Percentiles rank a stretch among this genome's conserved stretches.
These are phyloP conservation scores for Chitala chitala DNA, from an alignment of 2,113 vertebrate genomes.

Conservation along the genomic window DNA sequence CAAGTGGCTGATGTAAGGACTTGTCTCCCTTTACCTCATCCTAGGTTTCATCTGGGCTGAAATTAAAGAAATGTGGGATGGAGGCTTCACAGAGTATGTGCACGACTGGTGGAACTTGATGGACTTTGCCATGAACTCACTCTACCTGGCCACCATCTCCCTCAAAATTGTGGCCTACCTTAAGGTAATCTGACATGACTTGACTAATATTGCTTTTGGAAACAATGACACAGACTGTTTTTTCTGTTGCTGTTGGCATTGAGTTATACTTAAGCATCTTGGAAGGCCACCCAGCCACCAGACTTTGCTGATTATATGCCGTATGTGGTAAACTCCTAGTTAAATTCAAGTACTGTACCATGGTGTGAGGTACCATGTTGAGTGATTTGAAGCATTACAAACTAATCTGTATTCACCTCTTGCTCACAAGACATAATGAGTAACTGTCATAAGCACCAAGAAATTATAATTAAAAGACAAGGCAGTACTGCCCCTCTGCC, in stretches of 20 bases:
- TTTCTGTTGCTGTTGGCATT: too few species aligned
- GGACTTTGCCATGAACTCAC: constrained; percentile 89
- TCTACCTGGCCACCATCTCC: constrained; percentile 83
- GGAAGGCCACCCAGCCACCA: not conserved
- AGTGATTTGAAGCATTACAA: too few species aligned
- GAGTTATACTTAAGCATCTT: too few species aligned
- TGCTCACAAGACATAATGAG: too few species aligned
- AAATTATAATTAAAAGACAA: not conserved
- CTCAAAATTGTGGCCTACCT: constrained; percentile 84
- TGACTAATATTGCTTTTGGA: not conserved
- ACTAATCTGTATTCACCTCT: too few species aligned
- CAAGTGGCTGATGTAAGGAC: too few species aligned
- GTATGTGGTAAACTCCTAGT: not conserved
- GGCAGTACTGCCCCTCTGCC: not conserved
- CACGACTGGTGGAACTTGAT: constrained; percentile 89
- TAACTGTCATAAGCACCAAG: too few species aligned
- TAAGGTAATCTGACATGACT: constrained; percentile 62
- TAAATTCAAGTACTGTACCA: too few species aligned
- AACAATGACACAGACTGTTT: not conserved
- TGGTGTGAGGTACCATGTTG: too few species aligned
- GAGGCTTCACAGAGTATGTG: constrained; percentile 79
- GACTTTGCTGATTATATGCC: not conserved
- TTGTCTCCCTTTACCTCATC: not conserved
- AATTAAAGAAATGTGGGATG: constrained; percentile 89
- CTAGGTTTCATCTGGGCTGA: constrained; percentile 87